These are phyloP conservation scores for Metaphire vulgaris DNA, from an alignment of 1,140 invertebrate species.

Conservation along the genomic window DNA sequence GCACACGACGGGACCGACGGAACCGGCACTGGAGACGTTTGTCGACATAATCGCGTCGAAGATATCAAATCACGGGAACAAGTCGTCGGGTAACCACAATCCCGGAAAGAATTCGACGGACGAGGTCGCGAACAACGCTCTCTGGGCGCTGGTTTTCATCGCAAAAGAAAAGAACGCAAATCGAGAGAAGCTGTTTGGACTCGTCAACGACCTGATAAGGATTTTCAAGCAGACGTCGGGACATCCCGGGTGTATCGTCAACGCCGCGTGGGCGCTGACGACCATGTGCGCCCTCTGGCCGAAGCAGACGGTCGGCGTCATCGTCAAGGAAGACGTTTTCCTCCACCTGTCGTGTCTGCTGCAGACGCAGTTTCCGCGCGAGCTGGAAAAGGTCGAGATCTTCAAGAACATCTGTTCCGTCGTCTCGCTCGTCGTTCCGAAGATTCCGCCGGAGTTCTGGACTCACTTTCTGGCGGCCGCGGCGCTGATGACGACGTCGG, in stretches of 20 bases:
- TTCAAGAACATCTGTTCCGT: conserved; percentile 21
- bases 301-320: background rate
- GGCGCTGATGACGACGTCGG: background rate
- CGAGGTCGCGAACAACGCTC: conserved; percentile 15
- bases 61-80: background rate
- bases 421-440: background rate
- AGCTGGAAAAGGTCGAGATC: conserved; percentile 12
- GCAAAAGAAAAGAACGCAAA: conserved; percentile 9
- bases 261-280: conserved; percentile 20
- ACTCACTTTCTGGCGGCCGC: conserved; percentile 11
- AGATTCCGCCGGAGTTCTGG: conserved; percentile 16
- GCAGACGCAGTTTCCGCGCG: conserved; percentile 15
- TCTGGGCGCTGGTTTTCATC: conserved; percentile 24
- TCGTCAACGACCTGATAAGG: conserved; percentile 3
- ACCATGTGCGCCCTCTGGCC: conserved; percentile 10
- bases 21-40: conserved; percentile 7
- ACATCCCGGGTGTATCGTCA: conserved; percentile 13
- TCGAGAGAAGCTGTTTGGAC: conserved; percentile 4
- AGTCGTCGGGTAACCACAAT: background rate
- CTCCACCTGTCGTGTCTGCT: conserved; percentile 19
- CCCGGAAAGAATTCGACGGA: background rate
- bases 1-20: background rate
- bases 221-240: conserved; percentile 8
- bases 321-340: conserved; percentile 22
- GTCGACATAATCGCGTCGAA: background rate